These are phyloP conservation scores for Empis livida DNA, from an alignment of 2,888 invertebrate genomes.

Conservation along the genomic window DNA sequence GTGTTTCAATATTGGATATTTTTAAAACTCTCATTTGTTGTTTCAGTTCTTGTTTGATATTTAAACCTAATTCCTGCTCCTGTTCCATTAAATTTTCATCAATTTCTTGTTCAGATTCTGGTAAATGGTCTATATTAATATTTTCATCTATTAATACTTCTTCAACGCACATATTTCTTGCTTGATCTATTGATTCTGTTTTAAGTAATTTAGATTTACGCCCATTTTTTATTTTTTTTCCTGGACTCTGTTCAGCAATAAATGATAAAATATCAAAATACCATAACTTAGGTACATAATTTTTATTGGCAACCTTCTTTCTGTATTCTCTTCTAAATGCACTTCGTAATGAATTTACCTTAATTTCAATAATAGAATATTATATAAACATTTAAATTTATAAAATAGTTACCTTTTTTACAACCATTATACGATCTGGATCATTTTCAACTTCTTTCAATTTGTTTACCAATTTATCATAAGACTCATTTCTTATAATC, in stretches of 20 bases:
- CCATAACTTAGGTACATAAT: slow-evolving; percentile 32
- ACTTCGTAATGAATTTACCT: slow-evolving; percentile 32
- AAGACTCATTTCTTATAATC: slow-evolving; percentile 28
- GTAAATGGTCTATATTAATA: neutral
- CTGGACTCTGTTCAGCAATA: slow-evolving; percentile 31
- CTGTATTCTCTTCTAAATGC: slow-evolving; percentile 32
- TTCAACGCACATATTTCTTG: neutral
- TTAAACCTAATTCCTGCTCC: slow-evolving; percentile 2
- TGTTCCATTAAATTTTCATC: slow-evolving; percentile 17
- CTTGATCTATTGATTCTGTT: neutral
- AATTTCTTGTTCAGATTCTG: slow-evolving; percentile 24
- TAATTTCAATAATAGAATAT: slow-evolving; percentile 7
- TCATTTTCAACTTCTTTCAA: slow-evolving; percentile 32
- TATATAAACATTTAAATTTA: too few relatives aligned
- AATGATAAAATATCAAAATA: slow-evolving; percentile 31
- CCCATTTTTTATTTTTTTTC: slow-evolving; percentile 22
- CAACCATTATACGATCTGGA: slow-evolving; percentile 33
- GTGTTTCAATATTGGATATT: slow-evolving; percentile 1
- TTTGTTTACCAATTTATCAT: slow-evolving; percentile 31
- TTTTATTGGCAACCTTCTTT: slow-evolving; percentile 23
- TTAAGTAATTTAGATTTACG: neutral
- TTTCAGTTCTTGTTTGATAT: slow-evolving; percentile 4
- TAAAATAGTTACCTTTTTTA: slow-evolving; percentile 24
- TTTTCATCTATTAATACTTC: neutral
- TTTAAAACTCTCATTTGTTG: slow-evolving; percentile 9